A percentile compares a stretch with the other conserved stretches of the same genome.
Conservation (phyloP, 1,140 invertebrate species). For the Platorchestia sp. region DNA sequence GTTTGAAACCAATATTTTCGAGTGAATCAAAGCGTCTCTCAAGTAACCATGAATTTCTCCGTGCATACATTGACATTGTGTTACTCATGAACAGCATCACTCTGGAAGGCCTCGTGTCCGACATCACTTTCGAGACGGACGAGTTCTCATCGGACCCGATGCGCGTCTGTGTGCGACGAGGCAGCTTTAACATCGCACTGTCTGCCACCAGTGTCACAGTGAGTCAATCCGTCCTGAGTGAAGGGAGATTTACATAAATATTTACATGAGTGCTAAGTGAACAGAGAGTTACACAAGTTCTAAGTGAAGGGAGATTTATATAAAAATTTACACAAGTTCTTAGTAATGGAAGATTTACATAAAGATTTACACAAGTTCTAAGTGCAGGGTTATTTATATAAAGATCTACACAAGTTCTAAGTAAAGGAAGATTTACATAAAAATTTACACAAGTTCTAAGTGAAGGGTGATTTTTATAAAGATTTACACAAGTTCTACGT, state of each 20-base stretch:
- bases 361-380: not conserved
- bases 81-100: not conserved
- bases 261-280: too few relatives aligned
- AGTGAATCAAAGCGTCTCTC: not conserved
- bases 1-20: not conserved
- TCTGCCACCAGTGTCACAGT: not conserved
- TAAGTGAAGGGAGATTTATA: too few relatives aligned
- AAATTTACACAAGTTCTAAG: not conserved
- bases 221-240: not conserved
- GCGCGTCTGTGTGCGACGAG: not conserved
- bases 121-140: constrained; percentile 3
- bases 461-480: not conserved
- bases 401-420: not conserved
- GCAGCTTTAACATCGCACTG: not conserved
- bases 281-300: too few relatives aligned
- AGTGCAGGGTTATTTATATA: not conserved
- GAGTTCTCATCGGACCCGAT: not conserved
- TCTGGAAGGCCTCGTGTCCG: not conserved
- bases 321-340: too few relatives aligned
- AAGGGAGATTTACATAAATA: too few relatives aligned
- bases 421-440: not conserved
- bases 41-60: not conserved
- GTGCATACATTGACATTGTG: not conserved
- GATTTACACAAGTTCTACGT: not conserved
- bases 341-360: not conserved